Evolutionary conservation across 2,797 vertebrate species (phyloP).

Genomic region (Echiichthys vipera): DNA sequence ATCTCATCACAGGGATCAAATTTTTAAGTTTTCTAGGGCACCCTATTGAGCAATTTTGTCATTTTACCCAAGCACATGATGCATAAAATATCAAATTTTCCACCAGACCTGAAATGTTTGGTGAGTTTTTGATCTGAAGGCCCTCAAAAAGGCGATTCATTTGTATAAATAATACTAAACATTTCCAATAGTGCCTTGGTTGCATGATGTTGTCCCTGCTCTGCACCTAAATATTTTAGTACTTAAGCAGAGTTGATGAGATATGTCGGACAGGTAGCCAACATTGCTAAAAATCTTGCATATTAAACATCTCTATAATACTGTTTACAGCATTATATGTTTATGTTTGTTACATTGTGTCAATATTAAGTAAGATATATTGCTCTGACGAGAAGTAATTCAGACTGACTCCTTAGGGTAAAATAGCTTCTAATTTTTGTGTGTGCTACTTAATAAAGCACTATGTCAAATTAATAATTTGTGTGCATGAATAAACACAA

Average conservation of each 20-base stretch:
- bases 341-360: background rate
- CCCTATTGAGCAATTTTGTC: too few species aligned
- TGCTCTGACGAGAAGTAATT: background rate
- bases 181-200: too few species aligned
- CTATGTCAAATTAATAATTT: conserved; percentile 1
- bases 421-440: background rate
- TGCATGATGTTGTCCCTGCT: too few species aligned
- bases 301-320: background rate
- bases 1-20: too few species aligned
- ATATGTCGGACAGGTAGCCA: background rate
- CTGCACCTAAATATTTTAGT: too few species aligned
- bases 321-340: background rate
- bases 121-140: too few species aligned
- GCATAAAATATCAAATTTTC: too few species aligned
- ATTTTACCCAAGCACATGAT: too few species aligned
- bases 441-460: background rate
- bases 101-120: too few species aligned
- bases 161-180: too few species aligned
- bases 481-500: conserved; percentile 1
- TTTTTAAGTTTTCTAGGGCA: too few species aligned
- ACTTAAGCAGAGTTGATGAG: background rate
- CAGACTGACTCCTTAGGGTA: background rate
- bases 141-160: too few species aligned
- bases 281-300: background rate
- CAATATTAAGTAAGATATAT: background rate